Evolutionary conservation across 1,140 invertebrate species (phyloP).

Genomic region (Heliconius eleuchia): DNA sequence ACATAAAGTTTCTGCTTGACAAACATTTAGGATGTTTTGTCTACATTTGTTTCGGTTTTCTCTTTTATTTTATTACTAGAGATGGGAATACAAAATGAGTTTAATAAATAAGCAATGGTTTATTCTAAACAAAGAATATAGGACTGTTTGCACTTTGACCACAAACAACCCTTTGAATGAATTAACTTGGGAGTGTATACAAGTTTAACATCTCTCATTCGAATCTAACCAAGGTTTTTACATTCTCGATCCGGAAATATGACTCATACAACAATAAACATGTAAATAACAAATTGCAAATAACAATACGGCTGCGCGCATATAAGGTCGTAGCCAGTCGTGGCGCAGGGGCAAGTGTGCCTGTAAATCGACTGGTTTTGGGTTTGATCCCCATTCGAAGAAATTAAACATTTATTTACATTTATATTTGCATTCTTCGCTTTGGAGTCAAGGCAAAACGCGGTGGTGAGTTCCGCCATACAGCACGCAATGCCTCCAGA

Average conservation of each 20-base stretch:
- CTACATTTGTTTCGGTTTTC: background rate
- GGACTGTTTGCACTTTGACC: constrained; percentile 17
- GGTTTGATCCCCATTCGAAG: too few species aligned
- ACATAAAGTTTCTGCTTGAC: background rate
- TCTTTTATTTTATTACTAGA: background rate
- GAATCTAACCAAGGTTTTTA: constrained; percentile 14
- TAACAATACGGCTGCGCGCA: background rate
- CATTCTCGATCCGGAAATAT: background rate
- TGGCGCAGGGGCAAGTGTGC: too few species aligned
- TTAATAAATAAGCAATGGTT: constrained; percentile 1
- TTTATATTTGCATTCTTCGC: too few species aligned
- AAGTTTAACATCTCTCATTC: background rate
- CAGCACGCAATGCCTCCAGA: too few species aligned
- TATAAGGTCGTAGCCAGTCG: too few species aligned
- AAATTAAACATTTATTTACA: too few species aligned
- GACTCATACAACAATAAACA: constrained; percentile 5
- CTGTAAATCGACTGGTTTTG: too few species aligned
- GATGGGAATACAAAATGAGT: background rate
- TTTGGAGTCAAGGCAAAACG: too few species aligned
- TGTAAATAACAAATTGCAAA: background rate
- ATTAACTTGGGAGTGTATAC: constrained; percentile 11
- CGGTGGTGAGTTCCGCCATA: too few species aligned
- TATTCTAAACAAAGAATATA: background rate
- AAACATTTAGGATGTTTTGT: too few species aligned
- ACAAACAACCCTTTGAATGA: constrained; percentile 29